These are phyloP conservation scores for Myotis yumanensis DNA, from an alignment of 2,113 vertebrate genomes.

Conservation along the genomic window DNA sequence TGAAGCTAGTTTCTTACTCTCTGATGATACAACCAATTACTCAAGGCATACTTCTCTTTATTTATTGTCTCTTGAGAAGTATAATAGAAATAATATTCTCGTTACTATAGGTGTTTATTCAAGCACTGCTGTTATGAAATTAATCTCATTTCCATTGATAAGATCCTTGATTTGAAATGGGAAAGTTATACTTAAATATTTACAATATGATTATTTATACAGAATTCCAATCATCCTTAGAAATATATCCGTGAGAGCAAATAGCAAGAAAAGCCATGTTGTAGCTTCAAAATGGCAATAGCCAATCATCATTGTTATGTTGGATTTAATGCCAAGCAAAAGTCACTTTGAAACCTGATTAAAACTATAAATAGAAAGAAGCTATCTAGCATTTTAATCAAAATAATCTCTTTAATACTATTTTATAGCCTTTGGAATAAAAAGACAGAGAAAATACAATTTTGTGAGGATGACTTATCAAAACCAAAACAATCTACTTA, in stretches of 20 bases:
- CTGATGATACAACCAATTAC: neutral
- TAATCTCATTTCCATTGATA: conserved; percentile 53
- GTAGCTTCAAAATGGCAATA: neutral
- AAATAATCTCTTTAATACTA: conserved; percentile 48
- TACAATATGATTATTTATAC: conserved; percentile 53
- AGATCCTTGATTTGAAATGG: neutral
- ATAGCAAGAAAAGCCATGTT: neutral
- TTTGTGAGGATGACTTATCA: conserved; percentile 17
- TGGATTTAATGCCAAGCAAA: conserved; percentile 46
- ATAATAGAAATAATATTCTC: neutral
- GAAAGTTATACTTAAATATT: conserved; percentile 65
- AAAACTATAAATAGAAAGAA: conserved; percentile 64
- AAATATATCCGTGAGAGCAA: conserved; percentile 35
- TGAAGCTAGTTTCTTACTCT: neutral
- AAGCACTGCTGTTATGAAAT: neutral
- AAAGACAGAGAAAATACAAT: conserved; percentile 54
- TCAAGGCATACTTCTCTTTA: neutral
- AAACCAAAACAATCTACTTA: conserved; percentile 61
- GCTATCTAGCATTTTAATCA: conserved; percentile 66
- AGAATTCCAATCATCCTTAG: conserved; percentile 33
- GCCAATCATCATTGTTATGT: neutral
- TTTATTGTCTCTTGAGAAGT: neutral
- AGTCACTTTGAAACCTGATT: conserved; percentile 65
- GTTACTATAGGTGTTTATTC: conserved; percentile 60
- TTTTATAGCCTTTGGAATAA: conserved; percentile 12